These are phyloP conservation scores for Elysia crispata DNA, from an alignment of 2,888 invertebrate genomes.

Conservation along the genomic window DNA sequence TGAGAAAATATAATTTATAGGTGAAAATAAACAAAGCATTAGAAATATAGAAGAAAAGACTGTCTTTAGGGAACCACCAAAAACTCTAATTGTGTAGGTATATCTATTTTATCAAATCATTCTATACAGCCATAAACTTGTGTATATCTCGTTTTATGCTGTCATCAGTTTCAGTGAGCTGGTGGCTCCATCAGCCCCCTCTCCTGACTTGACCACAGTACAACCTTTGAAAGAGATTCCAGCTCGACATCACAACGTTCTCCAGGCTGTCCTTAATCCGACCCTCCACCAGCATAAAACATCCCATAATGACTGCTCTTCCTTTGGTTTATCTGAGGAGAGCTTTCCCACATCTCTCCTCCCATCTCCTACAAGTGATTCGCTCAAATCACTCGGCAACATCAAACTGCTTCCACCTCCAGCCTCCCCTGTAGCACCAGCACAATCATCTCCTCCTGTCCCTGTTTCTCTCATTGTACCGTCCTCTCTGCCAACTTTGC, in stretches of 20 bases:
- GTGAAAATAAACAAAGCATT: too few relatives aligned
- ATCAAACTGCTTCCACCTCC: conserved; percentile 40
- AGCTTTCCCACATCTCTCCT: conserved; percentile 34
- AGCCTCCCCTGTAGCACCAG: not conserved
- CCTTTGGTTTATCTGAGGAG: conserved; percentile 30
- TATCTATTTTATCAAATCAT: too few relatives aligned
- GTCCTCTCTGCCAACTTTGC: conserved; percentile 13
- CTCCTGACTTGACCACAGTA: conserved; percentile 25
- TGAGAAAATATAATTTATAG: too few relatives aligned
- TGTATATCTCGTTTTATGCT: not conserved
- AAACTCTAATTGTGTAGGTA: too few relatives aligned
- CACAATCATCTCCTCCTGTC: not conserved
- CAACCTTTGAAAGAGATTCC: conserved; percentile 40
- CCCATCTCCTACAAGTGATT: conserved; percentile 27
- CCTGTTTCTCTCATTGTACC: conserved; percentile 37
- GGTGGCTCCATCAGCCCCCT: conserved; percentile 55
- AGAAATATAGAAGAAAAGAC: too few relatives aligned
- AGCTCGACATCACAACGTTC: conserved; percentile 40
- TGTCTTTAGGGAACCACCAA: too few relatives aligned
- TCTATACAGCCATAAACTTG: too few relatives aligned
- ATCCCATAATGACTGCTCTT: conserved; percentile 18
- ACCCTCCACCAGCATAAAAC: conserved; percentile 36
- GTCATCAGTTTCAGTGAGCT: conserved; percentile 67
- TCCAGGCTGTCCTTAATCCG: conserved; percentile 42
- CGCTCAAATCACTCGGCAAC: conserved; percentile 18